Conservation (phyloP, 2,113 vertebrate genomes). For the Ciconia maguari region DNA sequence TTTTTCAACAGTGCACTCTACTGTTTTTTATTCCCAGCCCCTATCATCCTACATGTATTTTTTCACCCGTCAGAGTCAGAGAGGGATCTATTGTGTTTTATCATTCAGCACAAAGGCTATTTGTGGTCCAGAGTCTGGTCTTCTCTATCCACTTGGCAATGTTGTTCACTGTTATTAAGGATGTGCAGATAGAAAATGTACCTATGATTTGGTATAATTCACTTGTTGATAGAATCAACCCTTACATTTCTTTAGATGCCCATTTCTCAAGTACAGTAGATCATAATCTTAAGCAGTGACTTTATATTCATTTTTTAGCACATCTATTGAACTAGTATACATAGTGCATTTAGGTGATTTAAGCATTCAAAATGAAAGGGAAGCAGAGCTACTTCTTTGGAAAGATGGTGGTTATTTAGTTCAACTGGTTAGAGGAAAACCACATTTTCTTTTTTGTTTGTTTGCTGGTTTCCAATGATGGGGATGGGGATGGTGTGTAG, state of each 20-base stretch:
- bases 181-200: not conserved
- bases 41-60: not conserved
- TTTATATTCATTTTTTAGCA: not conserved
- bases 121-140: not conserved
- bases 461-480: not conserved
- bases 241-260: not conserved
- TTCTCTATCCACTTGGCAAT: not conserved
- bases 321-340: not conserved
- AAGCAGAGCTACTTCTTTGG: not conserved
- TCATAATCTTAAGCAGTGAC: not conserved
- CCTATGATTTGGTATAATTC: not conserved
- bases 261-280: not conserved
- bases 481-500: not conserved
- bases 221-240: not conserved
- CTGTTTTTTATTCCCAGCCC: constrained; percentile 27
- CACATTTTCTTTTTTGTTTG: not conserved
- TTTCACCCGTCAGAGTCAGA: not conserved
- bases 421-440: not conserved
- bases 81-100: not conserved
- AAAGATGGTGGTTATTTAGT: not conserved
- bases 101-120: not conserved
- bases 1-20: constrained; percentile 38
- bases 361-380: not conserved
- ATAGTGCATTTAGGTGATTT: not conserved
- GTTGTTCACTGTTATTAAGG: not conserved